Evolutionary conservation across 2,888 invertebrate species (phyloP).

Genomic region (Baccha elongata): DNA sequence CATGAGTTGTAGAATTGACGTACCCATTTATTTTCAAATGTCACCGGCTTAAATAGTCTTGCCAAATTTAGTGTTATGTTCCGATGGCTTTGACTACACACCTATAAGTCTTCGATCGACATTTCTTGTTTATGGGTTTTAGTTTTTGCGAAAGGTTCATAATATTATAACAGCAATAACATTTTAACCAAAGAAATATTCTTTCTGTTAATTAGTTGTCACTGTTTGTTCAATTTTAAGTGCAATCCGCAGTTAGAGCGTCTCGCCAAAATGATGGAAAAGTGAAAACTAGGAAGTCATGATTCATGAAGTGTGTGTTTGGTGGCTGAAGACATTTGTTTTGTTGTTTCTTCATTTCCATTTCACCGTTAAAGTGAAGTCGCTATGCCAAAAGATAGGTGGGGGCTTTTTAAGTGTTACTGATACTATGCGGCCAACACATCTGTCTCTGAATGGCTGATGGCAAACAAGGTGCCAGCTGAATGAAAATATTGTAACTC

Average conservation of each 20-base stretch:
- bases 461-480: conserved; percentile 15
- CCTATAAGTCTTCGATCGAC: not conserved
- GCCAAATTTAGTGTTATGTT: conserved; percentile 15
- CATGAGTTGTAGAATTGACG: conserved; percentile 7
- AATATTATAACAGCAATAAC: not conserved
- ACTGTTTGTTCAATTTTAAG: conserved; percentile 20
- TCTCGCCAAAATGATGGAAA: conserved; percentile 44
- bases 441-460: conserved; percentile 28
- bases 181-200: conserved; percentile 3
- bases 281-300: conserved; percentile 73
- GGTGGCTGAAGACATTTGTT: conserved; percentile 57
- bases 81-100: too few species aligned
- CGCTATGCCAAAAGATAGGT: conserved; percentile 7
- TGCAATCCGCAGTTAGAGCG: conserved; percentile 12
- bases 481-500: conserved; percentile 39
- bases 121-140: not conserved
- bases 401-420: conserved; percentile 16
- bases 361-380: conserved; percentile 26
- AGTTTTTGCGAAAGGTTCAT: not conserved
- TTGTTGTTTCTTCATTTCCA: conserved; percentile 51
- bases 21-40: conserved; percentile 17
- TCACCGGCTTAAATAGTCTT: conserved; percentile 15
- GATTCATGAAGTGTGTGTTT: conserved; percentile 52
- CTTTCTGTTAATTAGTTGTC: conserved; percentile 4
- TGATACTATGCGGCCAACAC: conserved; percentile 34